A percentile compares a stretch with the other conserved stretches of the same genome.
Evolutionary conservation across 2,797 vertebrate species (phyloP).

Genomic region (Catharus ustulatus): DNA sequence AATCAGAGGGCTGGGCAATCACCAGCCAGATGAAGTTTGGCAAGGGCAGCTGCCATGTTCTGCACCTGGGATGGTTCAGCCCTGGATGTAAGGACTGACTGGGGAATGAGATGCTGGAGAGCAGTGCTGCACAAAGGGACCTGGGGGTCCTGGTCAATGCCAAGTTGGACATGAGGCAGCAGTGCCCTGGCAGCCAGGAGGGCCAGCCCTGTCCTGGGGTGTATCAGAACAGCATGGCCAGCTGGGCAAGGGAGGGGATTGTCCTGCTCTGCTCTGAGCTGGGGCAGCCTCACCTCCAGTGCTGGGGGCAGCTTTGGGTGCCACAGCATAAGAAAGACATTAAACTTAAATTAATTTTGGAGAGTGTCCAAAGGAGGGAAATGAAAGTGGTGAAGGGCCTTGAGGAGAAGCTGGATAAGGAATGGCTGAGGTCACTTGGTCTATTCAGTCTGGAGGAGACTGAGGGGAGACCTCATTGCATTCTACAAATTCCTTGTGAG

Average conservation of each 20-base stretch:
- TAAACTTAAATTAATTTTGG: background rate
- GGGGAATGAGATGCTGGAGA: background rate
- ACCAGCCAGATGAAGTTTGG: background rate
- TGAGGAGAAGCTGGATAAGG: fast-evolving
- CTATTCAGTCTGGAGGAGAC: background rate
- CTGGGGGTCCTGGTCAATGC: fast-evolving
- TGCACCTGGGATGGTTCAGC: background rate
- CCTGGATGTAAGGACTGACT: fast-evolving
- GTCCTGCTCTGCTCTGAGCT: background rate
- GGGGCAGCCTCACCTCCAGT: background rate
- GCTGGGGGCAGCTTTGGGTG: background rate
- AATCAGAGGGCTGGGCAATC: background rate
- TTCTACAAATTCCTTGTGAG: fast-evolving
- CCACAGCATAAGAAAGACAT: fast-evolving
- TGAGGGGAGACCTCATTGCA: background rate
- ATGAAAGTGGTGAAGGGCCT: fast-evolving
- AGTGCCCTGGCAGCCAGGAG: background rate
- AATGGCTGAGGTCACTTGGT: background rate
- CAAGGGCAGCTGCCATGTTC: background rate
- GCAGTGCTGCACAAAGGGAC: fast-evolving
- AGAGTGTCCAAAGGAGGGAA: background rate
- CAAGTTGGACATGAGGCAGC: fast-evolving
- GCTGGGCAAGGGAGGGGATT: background rate
- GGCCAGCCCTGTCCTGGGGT: background rate
- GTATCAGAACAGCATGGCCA: background rate